Base-by-base conservation (phyloP, 2,888 invertebrate genomes). In the Encarsia formosa region DNA sequence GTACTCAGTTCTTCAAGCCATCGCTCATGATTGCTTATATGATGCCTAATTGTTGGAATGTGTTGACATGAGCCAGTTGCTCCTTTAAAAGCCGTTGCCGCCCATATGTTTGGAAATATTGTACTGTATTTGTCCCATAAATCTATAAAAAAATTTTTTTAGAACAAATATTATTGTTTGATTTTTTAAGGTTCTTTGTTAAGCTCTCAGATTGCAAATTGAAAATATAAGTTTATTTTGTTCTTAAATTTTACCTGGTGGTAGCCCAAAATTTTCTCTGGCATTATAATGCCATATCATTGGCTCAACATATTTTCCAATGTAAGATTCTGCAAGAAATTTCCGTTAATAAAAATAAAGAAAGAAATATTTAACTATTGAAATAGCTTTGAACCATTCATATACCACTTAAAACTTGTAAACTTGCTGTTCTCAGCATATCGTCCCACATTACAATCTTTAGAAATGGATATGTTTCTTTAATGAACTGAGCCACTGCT, bases 361-460 rank as follows among this genome's bases (percentile, higher is more conserved):
- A 20, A 31, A 42, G 3, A 20, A 24, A 60, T 59, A n/a, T n/a
- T n/a, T n/a, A n/a, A n/a, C n/a, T n/a, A n/a, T n/a, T n/a, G n/a
- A n/a, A n/a, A n/a, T n/a, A n/a, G n/a, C n/a, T n/a, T n/a, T n/a
- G n/a, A n/a, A n/a, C n/a, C n/a, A n/a, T 24, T 45, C 38, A 23
- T 6, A 31, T 50, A 85, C 86, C 80, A 70, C 78, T 77, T 57
- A 86, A 74, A 58, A 79, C 71, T 49, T 79, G 76, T 42, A 75
- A 63, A 53, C 77, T 76, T 40, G 83, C 79, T 13, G 78, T 74
- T 61, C 91, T 77, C 50, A 91, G 74, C 91, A 92, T 91, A 66
- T 92, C 92, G 66, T 92, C 91, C 91, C 92, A 92, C 74, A 91
- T 85, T 11, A 92, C 83, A 4, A 86, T 76, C 56, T 76, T 80